Evolutionary conservation across 1,140 invertebrate genomes (phyloP), one percentile per base, ranked within the genome.

Genomic region (Dolichoris vasculosae): DNA sequence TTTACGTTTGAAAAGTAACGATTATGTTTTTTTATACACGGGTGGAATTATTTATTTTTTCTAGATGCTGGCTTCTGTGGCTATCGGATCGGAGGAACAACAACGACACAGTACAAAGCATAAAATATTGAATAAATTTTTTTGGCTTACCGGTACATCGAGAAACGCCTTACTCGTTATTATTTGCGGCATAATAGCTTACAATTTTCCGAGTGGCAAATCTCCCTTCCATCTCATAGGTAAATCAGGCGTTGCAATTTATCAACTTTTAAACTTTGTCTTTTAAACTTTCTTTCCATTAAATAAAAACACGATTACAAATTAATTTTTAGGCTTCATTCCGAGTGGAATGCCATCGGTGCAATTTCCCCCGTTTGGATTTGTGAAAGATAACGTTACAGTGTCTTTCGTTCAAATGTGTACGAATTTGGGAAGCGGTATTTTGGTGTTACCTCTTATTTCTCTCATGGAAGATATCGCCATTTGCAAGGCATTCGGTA

Each of bases 391-490:
- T 87, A 94, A 95, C 84, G 90, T 90, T 6, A 95, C 93, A 3
- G 93, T 94, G 1, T 94, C 94, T 81, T 96, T 97, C 88, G 75
- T 95, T 0, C 95, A 96, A 13, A 97, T 97, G 95, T 93, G 95
- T 43, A 93, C 95, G 30, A 95, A 96, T 89, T 92, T 97, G 88
- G 96, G 96, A 43, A 96, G 96, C 23, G 96, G 96, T 13, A 92
- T 98, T 69, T 92, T 97, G 73, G 96, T 98, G n/a, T 93, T 98
- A 63, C 97, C 97, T 0, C 91, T 98, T 23, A 95, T 98, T 86
- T 96, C 96, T 40, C 92, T 98, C 32, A 94, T 98, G 90, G 97
- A 98, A 90, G 96, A 97, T 87, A 96, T 97, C 79, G 96, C 97
- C 15, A 96, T 97, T 85, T 97, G 96, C 90, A 97, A 97, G 92